Percentiles rank a stretch among this genome's conserved stretches.
phyloP scores from a whole-genome alignment of 2,888 invertebrate species.

The Alentia gelatinosa region DNA sequence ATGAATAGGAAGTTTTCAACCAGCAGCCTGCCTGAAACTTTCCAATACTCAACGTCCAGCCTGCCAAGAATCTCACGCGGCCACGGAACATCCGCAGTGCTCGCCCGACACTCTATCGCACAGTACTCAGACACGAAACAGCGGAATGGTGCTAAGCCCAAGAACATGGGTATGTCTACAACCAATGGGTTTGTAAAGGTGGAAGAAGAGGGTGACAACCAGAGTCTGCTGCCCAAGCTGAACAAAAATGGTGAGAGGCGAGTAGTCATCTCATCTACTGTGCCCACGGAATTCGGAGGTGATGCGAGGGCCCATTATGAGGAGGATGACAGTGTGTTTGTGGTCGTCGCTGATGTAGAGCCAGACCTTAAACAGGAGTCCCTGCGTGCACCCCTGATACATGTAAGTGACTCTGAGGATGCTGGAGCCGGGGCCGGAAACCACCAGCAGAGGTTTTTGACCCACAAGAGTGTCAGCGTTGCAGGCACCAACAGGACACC shows the following conservation, averaged over 20 bases:
- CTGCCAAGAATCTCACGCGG: background rate
- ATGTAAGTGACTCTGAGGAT: background rate
- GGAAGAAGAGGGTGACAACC: background rate
- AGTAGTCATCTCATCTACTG: background rate
- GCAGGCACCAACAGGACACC: background rate
- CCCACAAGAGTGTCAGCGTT: background rate
- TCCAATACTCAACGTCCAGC: slow-evolving; percentile 2
- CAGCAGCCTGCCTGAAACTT: slow-evolving; percentile 47
- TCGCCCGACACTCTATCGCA: background rate
- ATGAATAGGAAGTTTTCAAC: background rate
- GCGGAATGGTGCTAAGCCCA: background rate
- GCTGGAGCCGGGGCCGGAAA: background rate
- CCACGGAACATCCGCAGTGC: background rate
- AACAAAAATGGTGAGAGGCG: background rate
- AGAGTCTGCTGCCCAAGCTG: background rate
- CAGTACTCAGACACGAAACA: background rate
- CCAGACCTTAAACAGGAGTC: background rate
- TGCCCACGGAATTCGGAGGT: background rate
- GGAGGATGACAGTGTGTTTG: slow-evolving; percentile 15
- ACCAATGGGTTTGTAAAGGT: background rate
- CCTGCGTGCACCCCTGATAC: background rate
- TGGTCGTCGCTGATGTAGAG: background rate
- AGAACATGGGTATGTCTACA: background rate
- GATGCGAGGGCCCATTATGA: background rate
- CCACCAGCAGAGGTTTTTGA: background rate